phyloP scores from a whole-genome alignment of 2,888 invertebrate genomes.

The Acanthosepion lycidas region DNA sequence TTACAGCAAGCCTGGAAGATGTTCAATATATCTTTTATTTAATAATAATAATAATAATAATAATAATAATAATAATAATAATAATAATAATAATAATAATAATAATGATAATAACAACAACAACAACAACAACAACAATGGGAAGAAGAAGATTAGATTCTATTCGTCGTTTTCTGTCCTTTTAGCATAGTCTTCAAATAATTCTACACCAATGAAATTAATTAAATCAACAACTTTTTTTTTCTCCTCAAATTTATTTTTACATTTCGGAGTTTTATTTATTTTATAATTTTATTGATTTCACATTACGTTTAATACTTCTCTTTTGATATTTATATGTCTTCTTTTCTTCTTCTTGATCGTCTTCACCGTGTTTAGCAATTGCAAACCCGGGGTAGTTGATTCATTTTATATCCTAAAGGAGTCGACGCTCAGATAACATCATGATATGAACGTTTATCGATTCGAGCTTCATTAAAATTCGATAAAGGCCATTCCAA shows the following conservation, averaged over 20 bases:
- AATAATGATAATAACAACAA: neutral
- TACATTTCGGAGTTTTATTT: neutral
- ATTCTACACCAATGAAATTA: neutral
- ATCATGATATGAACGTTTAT: neutral
- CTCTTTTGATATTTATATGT: neutral
- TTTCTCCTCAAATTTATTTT: neutral
- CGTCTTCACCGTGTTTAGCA: neutral
- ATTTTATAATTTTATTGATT: neutral
- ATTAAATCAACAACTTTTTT: neutral
- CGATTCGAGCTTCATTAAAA: neutral
- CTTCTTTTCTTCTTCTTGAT: neutral
- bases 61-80: neutral
- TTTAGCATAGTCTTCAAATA: neutral
- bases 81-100: neutral
- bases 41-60: neutral
- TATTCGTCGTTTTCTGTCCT: neutral
- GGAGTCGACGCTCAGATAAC: neutral
- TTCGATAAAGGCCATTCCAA: conserved; percentile 21
- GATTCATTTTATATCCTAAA: neutral
- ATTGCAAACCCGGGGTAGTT: neutral
- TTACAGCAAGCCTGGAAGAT: no score
- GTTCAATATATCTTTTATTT: no score
- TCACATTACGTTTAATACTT: neutral
- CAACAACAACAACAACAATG: neutral
- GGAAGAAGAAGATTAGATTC: neutral